phyloP scores from a whole-genome alignment of 2,888 invertebrate species.

The Scaptomyza cyrtandrae region DNA sequence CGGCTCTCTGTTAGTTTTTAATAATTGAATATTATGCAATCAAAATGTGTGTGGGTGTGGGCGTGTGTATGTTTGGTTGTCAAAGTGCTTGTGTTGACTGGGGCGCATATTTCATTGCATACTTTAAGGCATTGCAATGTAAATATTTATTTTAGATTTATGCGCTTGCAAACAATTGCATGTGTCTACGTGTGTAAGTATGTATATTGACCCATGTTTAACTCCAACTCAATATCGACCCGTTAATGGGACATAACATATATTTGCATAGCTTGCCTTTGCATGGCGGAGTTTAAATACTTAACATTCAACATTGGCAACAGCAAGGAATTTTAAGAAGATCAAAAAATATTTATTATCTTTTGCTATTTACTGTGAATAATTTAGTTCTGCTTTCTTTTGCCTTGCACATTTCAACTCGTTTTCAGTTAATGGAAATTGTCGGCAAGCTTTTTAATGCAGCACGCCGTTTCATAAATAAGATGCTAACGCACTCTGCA shows the following conservation, averaged over 20 bases:
- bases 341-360: neutral
- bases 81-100: slow-evolving; percentile 45
- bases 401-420: slow-evolving; percentile 4
- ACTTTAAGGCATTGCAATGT: slow-evolving; percentile 50
- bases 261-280: slow-evolving; percentile 20
- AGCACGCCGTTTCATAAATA: slow-evolving; percentile 33
- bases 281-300: slow-evolving; percentile 12
- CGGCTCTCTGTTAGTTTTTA: slow-evolving; percentile 55
- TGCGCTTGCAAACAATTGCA: slow-evolving; percentile 25
- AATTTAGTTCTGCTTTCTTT: neutral
- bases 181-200: slow-evolving; percentile 1
- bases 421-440: slow-evolving; percentile 35
- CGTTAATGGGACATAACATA: neutral
- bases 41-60: slow-evolving; percentile 37
- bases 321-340: neutral
- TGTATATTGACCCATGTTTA: slow-evolving; percentile 6
- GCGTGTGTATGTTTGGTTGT: slow-evolving; percentile 9
- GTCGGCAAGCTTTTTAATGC: slow-evolving; percentile 35
- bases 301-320: slow-evolving; percentile 1
- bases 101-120: slow-evolving; percentile 54
- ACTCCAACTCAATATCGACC: slow-evolving; percentile 6
- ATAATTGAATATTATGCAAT: slow-evolving; percentile 76
- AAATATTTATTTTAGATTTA: slow-evolving; percentile 52
- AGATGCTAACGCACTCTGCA: slow-evolving; percentile 33
- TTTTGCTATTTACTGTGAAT: slow-evolving; percentile 1